Base-by-base conservation (phyloP, 2,113 vertebrate species). In the Hystrix cristata region DNA sequence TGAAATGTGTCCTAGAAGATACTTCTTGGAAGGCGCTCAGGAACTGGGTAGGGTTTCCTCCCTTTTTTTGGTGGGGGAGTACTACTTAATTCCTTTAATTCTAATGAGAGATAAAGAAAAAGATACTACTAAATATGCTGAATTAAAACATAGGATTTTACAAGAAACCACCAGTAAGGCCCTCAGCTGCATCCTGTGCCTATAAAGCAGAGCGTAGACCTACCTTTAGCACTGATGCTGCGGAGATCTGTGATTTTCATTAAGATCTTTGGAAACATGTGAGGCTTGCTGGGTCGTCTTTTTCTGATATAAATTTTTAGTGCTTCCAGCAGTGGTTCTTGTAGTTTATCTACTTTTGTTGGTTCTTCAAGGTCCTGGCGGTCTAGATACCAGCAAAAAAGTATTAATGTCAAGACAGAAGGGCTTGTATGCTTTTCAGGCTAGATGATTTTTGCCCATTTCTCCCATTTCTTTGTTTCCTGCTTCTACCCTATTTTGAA, bases 181-280 rank as follows among this genome's bases (percentile, higher is more conserved):
- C 62, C 1, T 14, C 51, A 0, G 3, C 15, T 43, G 38, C 27
- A 19, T 23, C 2, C 23, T 8, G 31, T 7, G 46, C 11, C 38
- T 0, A 14, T 0, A 2, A 51, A 0, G 0, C 5, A 23, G 21
- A 9, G 4, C 4, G 5, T 4, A 34, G 21, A 69, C 82, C 27
- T 97, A 99, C 99, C 99, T 99, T 99, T 99, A 65, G 99, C 99
- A 57, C 99, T 99, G 98, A 99, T 99, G 98, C 99, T 99, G 38
- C 99, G 99, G 94, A 99, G 99, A 98, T 99, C 99, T 0, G 99
- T 99, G 98, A 99, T 99, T 99, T 99, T 99, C 99, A 99, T 99
- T 98, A 99, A 99, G 98, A 99, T 99, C 99, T 99, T 99, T 98
- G 99, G 99, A 97, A 99, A 99, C 99, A 99, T 99, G 51, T 99